phyloP scores from a whole-genome alignment of 2,888 invertebrate species.

The Trimorus sp. region DNA sequence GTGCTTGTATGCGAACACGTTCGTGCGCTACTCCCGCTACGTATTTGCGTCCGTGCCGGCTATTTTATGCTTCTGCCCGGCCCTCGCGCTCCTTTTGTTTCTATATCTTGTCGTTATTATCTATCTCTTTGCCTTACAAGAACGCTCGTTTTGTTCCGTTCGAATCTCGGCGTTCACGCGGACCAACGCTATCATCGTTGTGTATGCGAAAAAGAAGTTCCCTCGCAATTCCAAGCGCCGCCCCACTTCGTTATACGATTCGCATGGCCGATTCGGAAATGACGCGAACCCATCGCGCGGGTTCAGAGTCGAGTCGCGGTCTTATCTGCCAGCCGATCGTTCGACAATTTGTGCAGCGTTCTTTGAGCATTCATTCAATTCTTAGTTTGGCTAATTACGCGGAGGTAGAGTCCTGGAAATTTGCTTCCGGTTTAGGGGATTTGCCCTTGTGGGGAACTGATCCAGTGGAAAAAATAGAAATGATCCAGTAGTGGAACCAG shows the following conservation, averaged over 20 bases:
- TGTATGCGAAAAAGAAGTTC: slow-evolving; percentile 59
- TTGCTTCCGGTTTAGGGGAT: no score
- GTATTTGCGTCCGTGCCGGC: slow-evolving; percentile 62
- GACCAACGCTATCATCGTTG: slow-evolving; percentile 53
- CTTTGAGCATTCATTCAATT: no score
- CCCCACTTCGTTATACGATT: slow-evolving; percentile 43
- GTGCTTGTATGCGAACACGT: slow-evolving; percentile 67
- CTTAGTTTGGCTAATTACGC: no score
- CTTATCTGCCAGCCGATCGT: no score
- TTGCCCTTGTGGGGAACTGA: no score
- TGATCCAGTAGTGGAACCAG: no score
- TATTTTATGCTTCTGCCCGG: slow-evolving; percentile 59
- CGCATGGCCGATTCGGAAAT: slow-evolving; percentile 33
- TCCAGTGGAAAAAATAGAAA: no score
- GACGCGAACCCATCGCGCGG: background rate
- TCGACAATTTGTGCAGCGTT: no score
- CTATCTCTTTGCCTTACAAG: slow-evolving; percentile 64
- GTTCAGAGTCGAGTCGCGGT: background rate
- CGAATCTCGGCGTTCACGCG: slow-evolving; percentile 53
- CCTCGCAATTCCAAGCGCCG: slow-evolving; percentile 50
- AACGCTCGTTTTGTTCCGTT: slow-evolving; percentile 62
- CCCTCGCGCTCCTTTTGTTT: slow-evolving; percentile 65
- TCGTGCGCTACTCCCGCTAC: slow-evolving; percentile 62
- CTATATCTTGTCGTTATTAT: slow-evolving; percentile 68
- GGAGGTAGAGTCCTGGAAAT: no score